Conservation (phyloP, 2,888 invertebrate species). For the Trissoscelio sp. region DNA sequence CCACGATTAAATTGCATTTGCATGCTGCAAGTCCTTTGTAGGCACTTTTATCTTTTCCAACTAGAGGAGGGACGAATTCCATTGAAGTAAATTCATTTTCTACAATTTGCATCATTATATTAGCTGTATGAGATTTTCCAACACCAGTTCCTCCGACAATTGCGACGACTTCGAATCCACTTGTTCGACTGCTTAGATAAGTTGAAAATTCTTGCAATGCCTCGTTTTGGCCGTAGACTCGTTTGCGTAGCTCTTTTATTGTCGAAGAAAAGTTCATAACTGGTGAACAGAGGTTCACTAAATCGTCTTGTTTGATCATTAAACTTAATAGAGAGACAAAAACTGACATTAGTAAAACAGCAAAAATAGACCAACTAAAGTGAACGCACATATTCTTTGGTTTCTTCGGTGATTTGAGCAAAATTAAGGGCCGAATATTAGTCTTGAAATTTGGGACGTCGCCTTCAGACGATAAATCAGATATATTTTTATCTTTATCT, state of each 20-base stretch:
- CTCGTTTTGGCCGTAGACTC: slow-evolving; percentile 76
- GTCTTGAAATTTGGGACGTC: neutral
- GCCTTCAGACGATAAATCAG: neutral
- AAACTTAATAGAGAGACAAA: slow-evolving; percentile 33
- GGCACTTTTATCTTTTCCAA: slow-evolving; percentile 59
- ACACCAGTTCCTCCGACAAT: slow-evolving; percentile 80
- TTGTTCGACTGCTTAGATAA: slow-evolving; percentile 64
- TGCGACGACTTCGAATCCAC: slow-evolving; percentile 72
- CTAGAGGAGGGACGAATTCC: slow-evolving; percentile 72
- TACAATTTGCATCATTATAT: slow-evolving; percentile 76
- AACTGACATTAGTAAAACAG: slow-evolving; percentile 32
- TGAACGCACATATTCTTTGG: neutral
- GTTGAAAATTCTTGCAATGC: slow-evolving; percentile 71
- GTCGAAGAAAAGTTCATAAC: slow-evolving; percentile 71
- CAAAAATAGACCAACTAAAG: slow-evolving; percentile 5
- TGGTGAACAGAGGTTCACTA: slow-evolving; percentile 67
- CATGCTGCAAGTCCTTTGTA: slow-evolving; percentile 70
- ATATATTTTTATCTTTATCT: too few relatives aligned
- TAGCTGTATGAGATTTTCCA: slow-evolving; percentile 79
- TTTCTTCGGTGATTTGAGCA: neutral
- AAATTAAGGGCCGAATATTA: neutral
- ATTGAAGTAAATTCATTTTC: slow-evolving; percentile 67
- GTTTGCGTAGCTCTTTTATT: slow-evolving; percentile 71
- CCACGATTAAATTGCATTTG: slow-evolving; percentile 76
- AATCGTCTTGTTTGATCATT: slow-evolving; percentile 47